phyloP scores from a whole-genome alignment of 2,113 vertebrate species.

The Octodon degus region DNA sequence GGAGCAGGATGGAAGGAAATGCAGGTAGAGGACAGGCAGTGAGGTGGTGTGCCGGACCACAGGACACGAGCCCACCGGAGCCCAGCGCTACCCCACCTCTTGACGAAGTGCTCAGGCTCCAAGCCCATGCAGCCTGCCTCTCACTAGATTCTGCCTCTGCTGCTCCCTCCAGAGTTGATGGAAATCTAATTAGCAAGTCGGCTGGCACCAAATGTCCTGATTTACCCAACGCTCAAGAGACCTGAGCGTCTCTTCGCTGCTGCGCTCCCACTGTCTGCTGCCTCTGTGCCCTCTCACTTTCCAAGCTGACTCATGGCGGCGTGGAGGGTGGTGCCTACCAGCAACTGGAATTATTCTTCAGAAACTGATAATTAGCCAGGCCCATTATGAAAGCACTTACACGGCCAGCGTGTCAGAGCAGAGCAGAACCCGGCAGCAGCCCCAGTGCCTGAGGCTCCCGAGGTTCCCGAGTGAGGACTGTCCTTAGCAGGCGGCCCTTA shows the following conservation, averaged over 20 bases:
- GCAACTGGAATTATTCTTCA: conserved; percentile 77
- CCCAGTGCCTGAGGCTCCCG: neutral
- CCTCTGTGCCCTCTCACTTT: conserved; percentile 71
- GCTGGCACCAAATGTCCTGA: conserved; percentile 84
- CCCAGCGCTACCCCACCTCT: rapidly evolving
- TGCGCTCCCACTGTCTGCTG: conserved; percentile 77
- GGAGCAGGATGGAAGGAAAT: too few relatives aligned
- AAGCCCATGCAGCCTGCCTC: conserved; percentile 59
- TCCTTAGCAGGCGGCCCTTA: neutral
- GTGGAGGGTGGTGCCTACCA: conserved; percentile 68
- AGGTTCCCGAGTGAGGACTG: neutral
- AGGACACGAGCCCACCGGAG: neutral
- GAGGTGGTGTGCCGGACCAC: rapidly evolving
- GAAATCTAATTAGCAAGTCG: conserved; percentile 85
- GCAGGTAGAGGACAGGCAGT: rapidly evolving
- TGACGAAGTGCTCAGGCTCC: neutral
- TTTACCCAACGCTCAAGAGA: conserved; percentile 81
- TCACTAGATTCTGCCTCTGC: conserved; percentile 78
- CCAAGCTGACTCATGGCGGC: conserved; percentile 51
- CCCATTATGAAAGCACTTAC: conserved; percentile 71
- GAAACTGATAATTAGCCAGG: conserved; percentile 81
- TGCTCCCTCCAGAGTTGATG: conserved; percentile 79
- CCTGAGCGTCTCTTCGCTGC: conserved; percentile 78
- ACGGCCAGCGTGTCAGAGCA: conserved; percentile 64
- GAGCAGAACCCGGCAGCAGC: neutral